phyloP scores from a whole-genome alignment of 2,113 vertebrate species.

The Phoenicopterus ruber region DNA sequence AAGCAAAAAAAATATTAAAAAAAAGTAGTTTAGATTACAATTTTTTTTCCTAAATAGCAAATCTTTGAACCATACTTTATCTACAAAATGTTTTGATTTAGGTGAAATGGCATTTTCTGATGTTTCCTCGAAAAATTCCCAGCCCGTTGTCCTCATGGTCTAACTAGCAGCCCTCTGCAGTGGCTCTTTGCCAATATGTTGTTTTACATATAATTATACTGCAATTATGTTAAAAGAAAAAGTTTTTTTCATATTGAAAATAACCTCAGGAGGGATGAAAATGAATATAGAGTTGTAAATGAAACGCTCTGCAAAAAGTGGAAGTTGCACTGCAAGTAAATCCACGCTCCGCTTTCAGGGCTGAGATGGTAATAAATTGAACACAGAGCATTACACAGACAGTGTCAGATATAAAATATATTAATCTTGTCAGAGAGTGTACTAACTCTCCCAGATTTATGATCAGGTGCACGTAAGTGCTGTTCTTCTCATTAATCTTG shows the following conservation, averaged over 20 bases:
- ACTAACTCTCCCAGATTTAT: slow-evolving; percentile 65
- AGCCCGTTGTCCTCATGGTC: background rate
- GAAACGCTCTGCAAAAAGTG: background rate
- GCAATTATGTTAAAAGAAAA: background rate
- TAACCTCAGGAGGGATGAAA: background rate
- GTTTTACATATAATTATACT: background rate
- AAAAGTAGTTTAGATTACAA: background rate
- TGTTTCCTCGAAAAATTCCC: background rate
- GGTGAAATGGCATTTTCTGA: background rate
- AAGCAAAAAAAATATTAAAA: background rate
- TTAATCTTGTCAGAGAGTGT: slow-evolving; percentile 58
- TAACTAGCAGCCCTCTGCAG: background rate
- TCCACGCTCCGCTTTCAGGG: background rate
- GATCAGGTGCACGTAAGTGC: slow-evolving; percentile 49
- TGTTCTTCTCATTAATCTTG: slow-evolving; percentile 68
- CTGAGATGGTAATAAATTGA: slow-evolving; percentile 25
- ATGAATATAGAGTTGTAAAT: background rate
- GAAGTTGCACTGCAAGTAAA: background rate
- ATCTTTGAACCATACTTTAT: background rate
- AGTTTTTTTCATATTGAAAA: background rate
- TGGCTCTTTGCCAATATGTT: background rate
- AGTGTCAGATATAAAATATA: slow-evolving; percentile 50
- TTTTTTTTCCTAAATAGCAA: background rate
- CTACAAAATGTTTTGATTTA: background rate
- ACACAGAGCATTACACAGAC: background rate